Evolutionary conservation across 2,888 invertebrate genomes (phyloP), one percentile per base, ranked within the genome.

Genomic region (Neelides folsomi): DNA sequence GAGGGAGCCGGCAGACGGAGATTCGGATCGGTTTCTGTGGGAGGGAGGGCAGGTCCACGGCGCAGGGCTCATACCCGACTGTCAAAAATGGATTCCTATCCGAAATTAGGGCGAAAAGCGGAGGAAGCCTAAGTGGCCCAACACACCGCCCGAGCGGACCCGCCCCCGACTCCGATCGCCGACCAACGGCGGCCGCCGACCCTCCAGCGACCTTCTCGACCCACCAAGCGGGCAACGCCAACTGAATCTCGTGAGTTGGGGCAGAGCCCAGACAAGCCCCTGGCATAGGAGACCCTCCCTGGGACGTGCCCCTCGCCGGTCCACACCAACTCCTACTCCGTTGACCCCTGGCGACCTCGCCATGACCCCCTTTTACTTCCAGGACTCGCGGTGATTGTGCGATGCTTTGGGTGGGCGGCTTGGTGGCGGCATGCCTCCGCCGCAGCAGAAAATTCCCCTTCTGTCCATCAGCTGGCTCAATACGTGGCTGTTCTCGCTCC

Each of bases 361-460:
- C 47, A 49, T 52, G 38, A 15, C 45, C 16, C 35, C 47, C 40
- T 51, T 42, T 49, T 35, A 13, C 27, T 47, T 56, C 1, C 52
- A 57, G 53, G 56, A 48, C 43, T 56, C 49, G 55, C 53, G 59
- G 58, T 61, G 56, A 61, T 60, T 58, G 61, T 61, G 63, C 63
- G 61, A 63, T 63, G 63, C 61, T 61, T 63, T 60, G 63, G 61
- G 57, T 57, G 59, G 56, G 59, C 58, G 57, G 58, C 55, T 59
- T 60, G 60, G 59, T 57, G 63, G 61, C 61, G 63, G 63, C 61
- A 61, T 57, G 58, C 59, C 59, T 59, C 57, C 60, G 60, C 60
- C 63, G 58, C 59, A 59, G 56, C 52, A 51, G 49, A 53, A 52
- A 47, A 47, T 55, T 52, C 58, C 58, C 55, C 52, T 48, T 52